phyloP scores from a whole-genome alignment of 2,888 invertebrate genomes.

The Zeuzera pyrina region DNA sequence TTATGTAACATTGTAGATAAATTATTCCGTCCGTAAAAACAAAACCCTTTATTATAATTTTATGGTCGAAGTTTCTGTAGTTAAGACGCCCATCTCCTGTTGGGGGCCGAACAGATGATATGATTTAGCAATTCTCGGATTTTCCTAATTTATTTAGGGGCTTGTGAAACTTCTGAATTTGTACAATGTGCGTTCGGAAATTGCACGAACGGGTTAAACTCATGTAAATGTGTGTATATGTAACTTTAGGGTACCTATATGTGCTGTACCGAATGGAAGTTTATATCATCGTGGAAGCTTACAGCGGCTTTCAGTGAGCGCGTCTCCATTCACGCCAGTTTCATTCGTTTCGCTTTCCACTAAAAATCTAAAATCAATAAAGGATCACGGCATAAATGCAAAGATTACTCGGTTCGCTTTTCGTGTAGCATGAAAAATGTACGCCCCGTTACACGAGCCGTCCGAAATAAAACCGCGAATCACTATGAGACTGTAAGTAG shows the following conservation, averaged over 20 bases:
- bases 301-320: constrained; percentile 61
- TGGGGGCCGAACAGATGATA: constrained; percentile 42
- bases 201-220: neutral
- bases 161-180: constrained; percentile 7
- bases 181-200: constrained; percentile 10
- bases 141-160: constrained; percentile 29
- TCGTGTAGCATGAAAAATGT: constrained; percentile 67
- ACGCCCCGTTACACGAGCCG: constrained; percentile 60
- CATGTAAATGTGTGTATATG: constrained; percentile 17
- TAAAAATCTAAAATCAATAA: constrained; percentile 74
- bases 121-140: constrained; percentile 32
- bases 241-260: constrained; percentile 50
- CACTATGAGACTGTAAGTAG: constrained; percentile 70
- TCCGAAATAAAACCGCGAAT: constrained; percentile 72
- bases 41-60: constrained; percentile 65
- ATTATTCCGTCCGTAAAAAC: constrained; percentile 53
- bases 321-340: constrained; percentile 66
- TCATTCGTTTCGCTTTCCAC: constrained; percentile 69
- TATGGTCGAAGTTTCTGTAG: constrained; percentile 48
- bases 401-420: constrained; percentile 67
- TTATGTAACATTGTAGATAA: constrained; percentile 34
- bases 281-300: constrained; percentile 66
- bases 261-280: constrained; percentile 54
- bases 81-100: constrained; percentile 51
- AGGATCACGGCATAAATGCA: constrained; percentile 71